Evolutionary conservation across 2,113 vertebrate genomes (phyloP), one percentile per base, ranked within the genome.

Genomic region (Anseranas semipalmata): DNA sequence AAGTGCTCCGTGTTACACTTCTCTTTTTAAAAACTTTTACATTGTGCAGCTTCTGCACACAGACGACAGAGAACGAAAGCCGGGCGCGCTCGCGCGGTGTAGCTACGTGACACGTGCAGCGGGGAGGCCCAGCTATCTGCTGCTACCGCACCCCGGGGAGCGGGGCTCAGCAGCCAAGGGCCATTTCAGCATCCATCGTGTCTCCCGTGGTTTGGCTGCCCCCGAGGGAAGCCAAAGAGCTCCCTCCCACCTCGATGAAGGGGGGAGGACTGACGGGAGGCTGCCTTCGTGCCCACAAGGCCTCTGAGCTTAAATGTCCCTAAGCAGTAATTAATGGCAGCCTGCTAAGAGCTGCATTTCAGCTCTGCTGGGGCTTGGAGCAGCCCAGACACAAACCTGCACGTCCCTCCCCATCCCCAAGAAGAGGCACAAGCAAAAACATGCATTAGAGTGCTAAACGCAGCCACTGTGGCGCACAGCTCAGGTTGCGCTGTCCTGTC

Each of bases 121-220:
- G 93, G 90, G 90, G 66, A 89, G 56, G 85, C 32, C 21, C 76
- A 78, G 92, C 81, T 95, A 82, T 95, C 95, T 92, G 66, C 13
- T 76, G 89, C 80, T 97, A 95, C 95, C 96, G 93, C 74, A 85
- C 83, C 86, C 80, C 35, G n/a, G 88, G 84, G 94, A 92, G 11
- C 6, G 56, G 85, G 81, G 86, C 83, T 85, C 28, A 82, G 73
- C 83, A 93, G 89, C 93, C 90, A 94, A 78, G 74, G 70, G 19
- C 39, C 70, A 77, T 96, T 96, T 96, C 92, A 90, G 89, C 96
- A 89, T 90, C 96, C 96, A 95, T 89, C 90, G 32, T n/a, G n/a
- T n/a, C n/a, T n/a, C n/a, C n/a, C n/a, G n/a, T n/a, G n/a, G n/a
- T n/a, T n/a, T n/a, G n/a, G n/a, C n/a, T n/a, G n/a, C 15, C 37